phyloP scores from a whole-genome alignment of 1,140 invertebrate species.

The Drosophila jambulina region DNA sequence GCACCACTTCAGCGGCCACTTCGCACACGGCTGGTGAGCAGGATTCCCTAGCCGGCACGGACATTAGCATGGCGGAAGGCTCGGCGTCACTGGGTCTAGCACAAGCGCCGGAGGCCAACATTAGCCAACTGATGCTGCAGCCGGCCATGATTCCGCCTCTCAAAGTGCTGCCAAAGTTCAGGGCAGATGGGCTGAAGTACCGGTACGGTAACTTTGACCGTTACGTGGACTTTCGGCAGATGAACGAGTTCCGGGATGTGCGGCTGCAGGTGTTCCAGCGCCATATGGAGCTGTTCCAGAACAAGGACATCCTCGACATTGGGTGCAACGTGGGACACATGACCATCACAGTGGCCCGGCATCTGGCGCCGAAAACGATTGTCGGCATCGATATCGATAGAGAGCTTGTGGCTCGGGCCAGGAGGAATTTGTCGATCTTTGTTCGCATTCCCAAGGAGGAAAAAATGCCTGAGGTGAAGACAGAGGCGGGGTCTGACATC shows the following conservation, averaged over 20 bases:
- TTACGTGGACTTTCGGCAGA: conserved; percentile 98
- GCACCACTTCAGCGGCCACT: conserved; percentile 74
- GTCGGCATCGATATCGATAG: conserved; percentile 98
- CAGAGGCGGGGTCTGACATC: conserved; percentile 1
- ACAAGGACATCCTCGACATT: conserved; percentile 97
- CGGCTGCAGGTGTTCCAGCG: conserved; percentile 92
- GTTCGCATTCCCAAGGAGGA: conserved; percentile 75
- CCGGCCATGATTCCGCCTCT: conserved; percentile 58
- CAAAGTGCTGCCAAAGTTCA: conserved; percentile 89
- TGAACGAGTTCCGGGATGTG: conserved; percentile 91
- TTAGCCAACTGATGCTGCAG: conserved; percentile 52
- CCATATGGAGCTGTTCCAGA: conserved; percentile 93
- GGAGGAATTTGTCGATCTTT: conserved; percentile 77
- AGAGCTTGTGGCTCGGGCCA: conserved; percentile 89
- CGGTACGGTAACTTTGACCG: conserved; percentile 98
- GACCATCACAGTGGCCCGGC: conserved; percentile 93
- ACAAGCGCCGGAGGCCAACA: not conserved
- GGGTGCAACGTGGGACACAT: conserved; percentile 99
- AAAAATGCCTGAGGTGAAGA: conserved; percentile 4
- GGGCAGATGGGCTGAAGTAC: conserved; percentile 91
- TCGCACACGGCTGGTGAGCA: conserved; percentile 73
- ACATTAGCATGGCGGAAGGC: conserved; percentile 8
- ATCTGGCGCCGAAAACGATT: conserved; percentile 93
- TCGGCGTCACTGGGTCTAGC: not conserved
- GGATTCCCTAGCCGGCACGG: conserved; percentile 51